Evolutionary conservation across 2,113 vertebrate genomes (phyloP).

Genomic region (Micromys minutus): DNA sequence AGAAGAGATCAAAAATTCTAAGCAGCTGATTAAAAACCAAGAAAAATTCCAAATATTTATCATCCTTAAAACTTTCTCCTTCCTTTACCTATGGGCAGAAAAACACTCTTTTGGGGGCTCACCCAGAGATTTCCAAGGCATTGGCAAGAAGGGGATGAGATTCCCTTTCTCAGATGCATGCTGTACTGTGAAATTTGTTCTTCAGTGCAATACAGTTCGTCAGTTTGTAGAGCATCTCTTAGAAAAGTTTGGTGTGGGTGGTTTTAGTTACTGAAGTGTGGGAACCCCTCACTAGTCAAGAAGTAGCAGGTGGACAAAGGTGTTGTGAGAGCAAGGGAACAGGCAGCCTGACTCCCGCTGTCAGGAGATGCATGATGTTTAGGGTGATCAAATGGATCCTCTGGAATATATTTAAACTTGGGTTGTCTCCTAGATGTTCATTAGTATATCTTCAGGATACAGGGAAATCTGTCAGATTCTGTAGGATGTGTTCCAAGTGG

Average conservation of each 20-base stretch:
- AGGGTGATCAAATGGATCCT: background rate
- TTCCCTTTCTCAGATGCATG: fast-evolving
- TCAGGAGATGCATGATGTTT: background rate
- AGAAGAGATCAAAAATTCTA: background rate
- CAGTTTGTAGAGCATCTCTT: background rate
- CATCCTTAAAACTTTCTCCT: background rate
- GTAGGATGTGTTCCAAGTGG: background rate
- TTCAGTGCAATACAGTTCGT: background rate
- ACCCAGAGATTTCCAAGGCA: background rate
- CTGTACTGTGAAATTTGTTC: background rate
- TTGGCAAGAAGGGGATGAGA: background rate
- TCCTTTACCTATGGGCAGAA: background rate
- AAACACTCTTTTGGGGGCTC: background rate
- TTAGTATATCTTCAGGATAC: background rate
- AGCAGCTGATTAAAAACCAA: background rate
- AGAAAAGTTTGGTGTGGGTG: background rate
- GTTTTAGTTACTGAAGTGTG: background rate
- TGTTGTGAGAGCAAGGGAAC: background rate
- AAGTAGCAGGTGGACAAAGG: background rate
- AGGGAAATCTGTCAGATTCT: background rate
- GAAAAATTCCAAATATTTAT: background rate
- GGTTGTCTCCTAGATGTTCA: background rate
- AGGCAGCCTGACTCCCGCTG: background rate
- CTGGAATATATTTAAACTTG: background rate
- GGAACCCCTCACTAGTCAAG: background rate